A percentile compares a stretch with the other conserved stretches of the same genome.
Evolutionary conservation across 2,113 vertebrate genomes (phyloP).

Genomic region (Lepisosteus osseus): DNA sequence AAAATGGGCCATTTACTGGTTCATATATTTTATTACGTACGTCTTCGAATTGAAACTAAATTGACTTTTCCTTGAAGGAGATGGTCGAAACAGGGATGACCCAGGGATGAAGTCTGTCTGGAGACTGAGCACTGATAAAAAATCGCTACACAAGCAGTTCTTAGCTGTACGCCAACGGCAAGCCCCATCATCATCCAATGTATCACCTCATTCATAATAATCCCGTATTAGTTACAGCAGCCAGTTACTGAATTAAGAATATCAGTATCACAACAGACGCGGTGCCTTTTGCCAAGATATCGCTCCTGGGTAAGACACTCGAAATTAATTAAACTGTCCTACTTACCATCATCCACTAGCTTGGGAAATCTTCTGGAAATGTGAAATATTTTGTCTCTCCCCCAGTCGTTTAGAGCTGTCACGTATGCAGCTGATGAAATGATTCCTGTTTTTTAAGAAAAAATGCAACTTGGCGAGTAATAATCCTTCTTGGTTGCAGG

Average conservation of each 20-base stretch:
- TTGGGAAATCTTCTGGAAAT: constrained; percentile 36
- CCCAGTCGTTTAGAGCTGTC: constrained; percentile 26
- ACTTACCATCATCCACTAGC: constrained; percentile 58
- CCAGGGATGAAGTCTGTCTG: too few relatives aligned
- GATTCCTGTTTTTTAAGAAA: constrained; percentile 31
- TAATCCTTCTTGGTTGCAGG: constrained; percentile 66
- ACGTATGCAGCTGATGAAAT: constrained; percentile 31
- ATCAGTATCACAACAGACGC: constrained; percentile 30
- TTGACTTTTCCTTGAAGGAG: too few relatives aligned
- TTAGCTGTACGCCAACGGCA: constrained; percentile 7
- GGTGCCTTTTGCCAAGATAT: constrained; percentile 35
- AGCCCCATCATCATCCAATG: constrained; percentile 12
- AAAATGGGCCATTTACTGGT: too few relatives aligned
- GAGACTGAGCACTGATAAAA: too few relatives aligned
- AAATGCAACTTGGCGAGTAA: constrained; percentile 57
- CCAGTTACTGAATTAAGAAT: constrained; percentile 25
- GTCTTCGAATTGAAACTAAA: too few relatives aligned
- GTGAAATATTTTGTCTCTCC: constrained; percentile 31
- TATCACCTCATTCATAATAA: constrained; percentile 22
- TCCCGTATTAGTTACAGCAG: constrained; percentile 18
- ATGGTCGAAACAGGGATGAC: too few relatives aligned
- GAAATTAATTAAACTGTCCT: constrained; percentile 24
- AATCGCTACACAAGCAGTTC: not conserved
- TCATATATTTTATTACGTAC: too few relatives aligned
- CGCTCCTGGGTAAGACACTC: constrained; percentile 33